Evolutionary conservation across 2,113 vertebrate species (phyloP), one percentile per base, ranked within the genome.

Genomic region (Pterophyllum scalare): DNA sequence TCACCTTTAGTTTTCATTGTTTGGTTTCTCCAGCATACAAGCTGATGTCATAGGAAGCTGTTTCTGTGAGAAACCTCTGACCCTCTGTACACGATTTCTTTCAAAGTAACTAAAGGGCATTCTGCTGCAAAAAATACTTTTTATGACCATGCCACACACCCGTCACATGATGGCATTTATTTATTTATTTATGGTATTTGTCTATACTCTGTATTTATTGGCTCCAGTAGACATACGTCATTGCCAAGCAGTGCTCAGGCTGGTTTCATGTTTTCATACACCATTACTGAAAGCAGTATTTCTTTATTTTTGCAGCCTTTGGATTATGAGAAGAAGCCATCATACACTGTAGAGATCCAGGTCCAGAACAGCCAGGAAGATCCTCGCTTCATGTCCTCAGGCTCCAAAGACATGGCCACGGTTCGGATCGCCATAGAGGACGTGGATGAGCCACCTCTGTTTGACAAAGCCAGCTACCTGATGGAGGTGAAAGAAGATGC

Each of bases 401-500:
- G 96, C 3, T 95, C 97, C 88, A 97, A 96, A 86, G 97, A 98
- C 64, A 88, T 95, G 6, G 95, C 98, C 54, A 97, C 96, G 0
- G 95, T 99, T 6, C 96, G 96, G 90, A 94, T 99, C 19, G 91
- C 84, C 0, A 96, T 99, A 75, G 96, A 98, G 28, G 98, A 99
- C 49, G 96, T 97, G n/a, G 97, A 99, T 19, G 98, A 99, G 80
- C 97, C 97, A 0, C 98, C 98, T 0, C 86, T 97, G 62, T 99
- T 99, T 80, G 96, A 96, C 93, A 96, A 96, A 85, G 88, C 95
- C 79, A 96, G 96, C 59, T 99, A 99, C 40, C 67, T 96, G 81
- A 94, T 99, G 67, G 97, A 99, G 84, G 96, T 98, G 80, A 97
- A 97, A 90, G 98, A 99, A 90, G 97, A 99, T 2, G 95, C 96